These are phyloP conservation scores for Ornithoptera priamus DNA, from an alignment of 2,888 invertebrate species.

Conservation along the genomic window DNA sequence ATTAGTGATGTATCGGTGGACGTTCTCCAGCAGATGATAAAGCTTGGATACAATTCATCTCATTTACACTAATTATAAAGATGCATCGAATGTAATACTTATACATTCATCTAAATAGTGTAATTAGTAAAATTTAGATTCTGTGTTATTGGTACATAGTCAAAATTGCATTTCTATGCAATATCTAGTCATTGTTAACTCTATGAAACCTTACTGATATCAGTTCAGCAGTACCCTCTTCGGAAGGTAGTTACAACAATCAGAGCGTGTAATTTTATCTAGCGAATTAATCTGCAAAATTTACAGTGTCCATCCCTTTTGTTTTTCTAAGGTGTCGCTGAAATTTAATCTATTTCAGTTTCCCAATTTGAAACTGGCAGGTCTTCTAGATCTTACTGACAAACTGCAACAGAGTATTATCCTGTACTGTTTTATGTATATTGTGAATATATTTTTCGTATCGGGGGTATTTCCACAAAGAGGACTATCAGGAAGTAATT, in stretches of 20 bases:
- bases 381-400: conserved; percentile 15
- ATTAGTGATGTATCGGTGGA: too few relatives aligned
- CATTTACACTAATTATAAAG: too few relatives aligned
- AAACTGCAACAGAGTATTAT: too few relatives aligned
- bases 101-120: too few relatives aligned
- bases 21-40: too few relatives aligned
- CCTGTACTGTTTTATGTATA: too few relatives aligned
- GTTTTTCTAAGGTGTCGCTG: conserved; percentile 59
- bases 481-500: too few relatives aligned
- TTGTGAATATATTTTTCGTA: too few relatives aligned
- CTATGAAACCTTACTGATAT: conserved; percentile 51
- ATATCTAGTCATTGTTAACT: conserved; percentile 40
- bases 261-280: conserved; percentile 77
- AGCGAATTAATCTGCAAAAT: conserved; percentile 75
- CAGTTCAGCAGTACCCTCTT: conserved; percentile 52
- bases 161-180: too few relatives aligned
- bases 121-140: not conserved
- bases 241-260: conserved; percentile 61
- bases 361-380: conserved; percentile 51
- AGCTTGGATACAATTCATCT: too few relatives aligned
- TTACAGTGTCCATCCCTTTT: conserved; percentile 63
- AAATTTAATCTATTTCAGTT: conserved; percentile 66
- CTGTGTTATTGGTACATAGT: not conserved
- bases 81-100: too few relatives aligned
- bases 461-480: too few relatives aligned